These are phyloP conservation scores for Ditylenchus weischeri DNA, from an alignment of 2,888 invertebrate species.

Conservation along the genomic window DNA sequence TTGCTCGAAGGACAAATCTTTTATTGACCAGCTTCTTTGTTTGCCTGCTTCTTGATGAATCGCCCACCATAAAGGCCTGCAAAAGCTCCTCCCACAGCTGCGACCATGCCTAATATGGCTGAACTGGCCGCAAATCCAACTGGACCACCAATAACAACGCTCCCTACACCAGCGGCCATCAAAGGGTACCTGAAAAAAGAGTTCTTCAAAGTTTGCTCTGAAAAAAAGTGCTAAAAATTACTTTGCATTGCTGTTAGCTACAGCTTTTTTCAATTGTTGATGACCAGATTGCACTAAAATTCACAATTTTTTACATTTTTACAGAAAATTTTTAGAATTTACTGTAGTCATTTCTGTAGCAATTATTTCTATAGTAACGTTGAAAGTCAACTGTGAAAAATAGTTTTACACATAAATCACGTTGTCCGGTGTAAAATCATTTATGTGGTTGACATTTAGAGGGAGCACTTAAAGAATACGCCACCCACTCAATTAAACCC, in stretches of 20 bases:
- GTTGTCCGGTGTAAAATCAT: no score
- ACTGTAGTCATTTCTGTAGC: no score
- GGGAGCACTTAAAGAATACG: no score
- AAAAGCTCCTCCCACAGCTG: conserved; percentile 52
- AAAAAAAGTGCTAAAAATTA: conserved; percentile 11
- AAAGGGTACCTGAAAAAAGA: conserved; percentile 29
- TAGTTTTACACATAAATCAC: no score
- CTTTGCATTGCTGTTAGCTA: conserved; percentile 48
- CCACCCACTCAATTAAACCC: no score
- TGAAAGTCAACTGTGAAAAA: no score
- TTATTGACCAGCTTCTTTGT: conserved; percentile 8
- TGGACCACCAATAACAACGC: conserved; percentile 52
- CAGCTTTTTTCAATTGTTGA: conserved; percentile 49
- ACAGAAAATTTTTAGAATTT: no score
- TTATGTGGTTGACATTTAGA: no score
- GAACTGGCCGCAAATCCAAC: conserved; percentile 54
- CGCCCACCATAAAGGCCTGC: conserved; percentile 46
- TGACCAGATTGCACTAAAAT: conserved; percentile 44
- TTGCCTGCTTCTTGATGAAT: conserved; percentile 40
- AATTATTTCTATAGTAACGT: no score
- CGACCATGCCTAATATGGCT: conserved; percentile 47
- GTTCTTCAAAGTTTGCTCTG: no score
- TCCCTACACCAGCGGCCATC: conserved; percentile 48
- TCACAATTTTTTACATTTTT: no score
- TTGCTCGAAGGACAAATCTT: no score